Conservation (phyloP, 1,140 invertebrate genomes). For the Zeugodacus cucurbitae region DNA sequence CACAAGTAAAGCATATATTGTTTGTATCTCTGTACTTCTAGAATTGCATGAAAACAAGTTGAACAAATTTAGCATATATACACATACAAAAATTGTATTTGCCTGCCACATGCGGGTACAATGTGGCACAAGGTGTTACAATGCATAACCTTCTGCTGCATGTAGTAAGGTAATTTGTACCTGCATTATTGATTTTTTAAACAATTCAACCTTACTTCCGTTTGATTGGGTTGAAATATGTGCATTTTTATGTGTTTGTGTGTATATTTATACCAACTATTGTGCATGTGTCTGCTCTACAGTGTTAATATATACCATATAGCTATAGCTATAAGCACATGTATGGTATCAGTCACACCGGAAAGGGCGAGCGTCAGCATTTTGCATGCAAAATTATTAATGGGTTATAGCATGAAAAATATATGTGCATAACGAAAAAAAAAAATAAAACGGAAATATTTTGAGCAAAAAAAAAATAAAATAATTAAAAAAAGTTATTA, state of each 20-base stretch:
- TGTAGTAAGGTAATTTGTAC: background rate
- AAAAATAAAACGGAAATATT: too few relatives aligned
- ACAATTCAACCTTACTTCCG: conserved; percentile 36
- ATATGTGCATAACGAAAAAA: background rate
- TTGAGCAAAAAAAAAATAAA: background rate
- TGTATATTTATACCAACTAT: background rate
- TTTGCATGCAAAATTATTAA: background rate
- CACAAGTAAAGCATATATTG: too few relatives aligned
- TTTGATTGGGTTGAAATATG: conserved; percentile 16
- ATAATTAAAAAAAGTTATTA: background rate
- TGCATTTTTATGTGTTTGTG: background rate
- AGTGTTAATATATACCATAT: background rate
- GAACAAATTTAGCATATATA: background rate
- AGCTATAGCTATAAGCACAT: background rate
- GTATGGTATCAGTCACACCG: background rate
- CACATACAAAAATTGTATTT: background rate
- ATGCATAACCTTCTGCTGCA: background rate
- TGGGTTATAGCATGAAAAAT: background rate
- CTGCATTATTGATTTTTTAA: conserved; percentile 39
- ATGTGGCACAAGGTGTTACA: conserved; percentile 28
- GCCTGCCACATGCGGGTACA: background rate
- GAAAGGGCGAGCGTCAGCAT: background rate
- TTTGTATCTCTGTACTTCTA: background rate
- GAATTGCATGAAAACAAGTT: background rate
- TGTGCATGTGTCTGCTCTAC: background rate